Base-by-base conservation (phyloP, 2,888 invertebrate species). In the Napeogenes inachia region DNA sequence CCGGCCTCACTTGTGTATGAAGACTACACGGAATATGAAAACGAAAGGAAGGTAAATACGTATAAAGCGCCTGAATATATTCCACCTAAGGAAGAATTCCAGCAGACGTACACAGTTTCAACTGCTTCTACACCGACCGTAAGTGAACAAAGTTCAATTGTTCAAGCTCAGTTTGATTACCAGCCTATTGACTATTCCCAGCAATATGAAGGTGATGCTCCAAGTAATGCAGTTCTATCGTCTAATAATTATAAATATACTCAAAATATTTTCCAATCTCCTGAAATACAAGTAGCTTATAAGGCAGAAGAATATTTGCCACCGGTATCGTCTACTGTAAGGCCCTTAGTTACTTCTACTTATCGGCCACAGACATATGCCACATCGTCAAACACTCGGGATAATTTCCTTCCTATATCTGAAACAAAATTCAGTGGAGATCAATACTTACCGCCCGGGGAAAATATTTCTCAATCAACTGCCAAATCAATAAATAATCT, bases 271-370 rank as follows among this genome's bases (percentile, higher is more conserved):
- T 85, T 85, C 60, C 80, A 87, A 68, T 73, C 80, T 2, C 87
- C 89, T 45, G 87, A 90, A 73, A 83, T 89, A 61, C 88, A 89
- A 72, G 77, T 80, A 12, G 82, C 72, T 12, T 87, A 88, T 67
- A 85, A 84, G 68, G 78, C 81, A 21, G 87, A 88, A 72, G 87
- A 89, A 71, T 90, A 89, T 67, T 73, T 89, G 47, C 88, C 84
- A 32, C 87, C 89, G 46, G 81, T 82, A 0, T 81, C 79, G 6
- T 65, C 67, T 35, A 65, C 61, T 30, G 56, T 47, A 13, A 58
- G 35, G 13, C 87, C 89, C 32, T 79, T 82, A 0, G 81, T 80
- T 2, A 76, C 78, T 13, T 77, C 83, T 33, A 85, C 87, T 2
- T 85, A 80, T 62, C 79, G 74, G 67, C 81, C 86, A 33, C 72